Percentiles rank a stretch among this genome's conserved stretches.
Conservation (phyloP, 2,888 invertebrate species). For the Drosophila formosana region DNA sequence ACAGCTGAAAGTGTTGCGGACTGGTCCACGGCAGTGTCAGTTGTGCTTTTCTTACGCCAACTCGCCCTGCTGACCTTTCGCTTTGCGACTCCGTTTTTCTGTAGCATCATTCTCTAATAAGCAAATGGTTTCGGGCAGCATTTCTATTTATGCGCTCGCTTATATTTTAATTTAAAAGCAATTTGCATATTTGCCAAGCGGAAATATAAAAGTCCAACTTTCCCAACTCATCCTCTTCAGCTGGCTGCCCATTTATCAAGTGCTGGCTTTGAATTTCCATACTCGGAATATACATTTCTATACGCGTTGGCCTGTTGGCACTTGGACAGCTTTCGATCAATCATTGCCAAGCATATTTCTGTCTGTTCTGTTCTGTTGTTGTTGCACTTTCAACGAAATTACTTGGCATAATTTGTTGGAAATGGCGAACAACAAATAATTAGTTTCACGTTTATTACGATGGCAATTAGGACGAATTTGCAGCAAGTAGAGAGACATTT, state of each 20-base stretch:
- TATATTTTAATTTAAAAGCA: constrained; percentile 53
- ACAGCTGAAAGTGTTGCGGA: constrained; percentile 16
- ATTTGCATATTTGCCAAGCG: constrained; percentile 45
- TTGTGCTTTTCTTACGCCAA: constrained; percentile 55
- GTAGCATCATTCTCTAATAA: constrained; percentile 39
- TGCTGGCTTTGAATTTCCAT: constrained; percentile 11
- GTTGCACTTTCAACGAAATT: neutral
- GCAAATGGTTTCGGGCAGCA: constrained; percentile 31
- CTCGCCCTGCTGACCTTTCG: constrained; percentile 49
- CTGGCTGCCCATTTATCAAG: constrained; percentile 36
- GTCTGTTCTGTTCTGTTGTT: neutral
- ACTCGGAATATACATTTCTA: neutral
- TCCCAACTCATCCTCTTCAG: neutral
- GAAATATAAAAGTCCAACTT: constrained; percentile 5
- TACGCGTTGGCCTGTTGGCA: constrained; percentile 27
- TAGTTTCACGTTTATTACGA: neutral
- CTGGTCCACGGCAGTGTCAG: constrained; percentile 7
- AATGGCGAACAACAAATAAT: no score
- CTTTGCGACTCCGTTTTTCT: constrained; percentile 2
- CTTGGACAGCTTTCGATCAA: constrained; percentile 55
- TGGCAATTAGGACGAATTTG: neutral
- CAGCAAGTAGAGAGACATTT: neutral
- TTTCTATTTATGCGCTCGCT: constrained; percentile 40
- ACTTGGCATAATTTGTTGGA: neutral
- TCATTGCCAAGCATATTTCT: constrained; percentile 37